Evolutionary conservation across 2,888 invertebrate species (phyloP).

Genomic region (Diogma glabrata): DNA sequence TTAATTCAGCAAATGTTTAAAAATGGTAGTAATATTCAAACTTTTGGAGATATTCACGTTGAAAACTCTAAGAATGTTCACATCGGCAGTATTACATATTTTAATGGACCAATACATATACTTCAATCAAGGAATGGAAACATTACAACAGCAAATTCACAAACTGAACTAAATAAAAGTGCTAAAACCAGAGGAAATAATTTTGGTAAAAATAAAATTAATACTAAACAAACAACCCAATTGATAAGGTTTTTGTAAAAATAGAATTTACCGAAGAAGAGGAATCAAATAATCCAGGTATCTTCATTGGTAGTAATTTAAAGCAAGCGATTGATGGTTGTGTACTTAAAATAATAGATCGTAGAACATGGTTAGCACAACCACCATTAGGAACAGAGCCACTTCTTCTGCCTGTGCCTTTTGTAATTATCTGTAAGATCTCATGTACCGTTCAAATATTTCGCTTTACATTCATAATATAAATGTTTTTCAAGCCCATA

Average conservation of each 20-base stretch:
- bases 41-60: slow-evolving; percentile 33
- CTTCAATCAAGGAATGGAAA: slow-evolving; percentile 18
- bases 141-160: slow-evolving; percentile 12
- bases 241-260: too few species aligned
- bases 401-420: slow-evolving; percentile 34
- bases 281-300: slow-evolving; percentile 19
- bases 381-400: slow-evolving; percentile 31
- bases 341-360: slow-evolving; percentile 27
- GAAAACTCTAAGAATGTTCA: slow-evolving; percentile 37
- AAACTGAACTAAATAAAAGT: slow-evolving; percentile 14
- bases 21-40: slow-evolving; percentile 28
- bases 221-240: too few species aligned
- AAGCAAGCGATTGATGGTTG: slow-evolving; percentile 27
- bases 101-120: slow-evolving; percentile 38
- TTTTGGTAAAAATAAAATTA: too few species aligned
- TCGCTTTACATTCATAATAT: background rate
- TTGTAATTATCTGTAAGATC: slow-evolving; percentile 39
- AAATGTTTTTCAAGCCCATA: slow-evolving; percentile 36
- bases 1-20: slow-evolving; percentile 28
- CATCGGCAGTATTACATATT: slow-evolving; percentile 40
- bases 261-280: too few species aligned
- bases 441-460: background rate
- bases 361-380: slow-evolving; percentile 40
- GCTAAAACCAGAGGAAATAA: too few species aligned
- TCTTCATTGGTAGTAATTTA: slow-evolving; percentile 24